phyloP scores from a whole-genome alignment of 2,113 vertebrate species.

The Eulemur rufifrons region DNA sequence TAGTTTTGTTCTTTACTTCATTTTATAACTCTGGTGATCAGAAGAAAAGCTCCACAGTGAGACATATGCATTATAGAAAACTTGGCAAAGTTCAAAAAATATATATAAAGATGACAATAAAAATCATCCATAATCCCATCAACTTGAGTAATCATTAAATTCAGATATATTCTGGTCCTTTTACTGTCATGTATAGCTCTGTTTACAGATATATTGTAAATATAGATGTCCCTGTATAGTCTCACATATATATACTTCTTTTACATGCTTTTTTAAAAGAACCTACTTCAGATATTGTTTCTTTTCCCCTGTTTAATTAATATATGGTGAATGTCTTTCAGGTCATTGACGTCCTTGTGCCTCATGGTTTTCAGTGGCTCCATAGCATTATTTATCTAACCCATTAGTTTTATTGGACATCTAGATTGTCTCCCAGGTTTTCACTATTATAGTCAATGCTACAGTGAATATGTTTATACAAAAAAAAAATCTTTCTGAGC shows the following conservation, averaged over 20 bases:
- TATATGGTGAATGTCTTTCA: background rate
- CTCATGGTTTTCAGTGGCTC: background rate
- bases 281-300: background rate
- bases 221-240: background rate
- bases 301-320: background rate
- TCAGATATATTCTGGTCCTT: background rate
- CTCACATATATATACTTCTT: background rate
- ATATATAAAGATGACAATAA: background rate
- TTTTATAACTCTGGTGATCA: background rate
- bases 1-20: background rate
- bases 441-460: background rate
- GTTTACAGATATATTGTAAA: background rate
- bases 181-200: background rate
- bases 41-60: background rate
- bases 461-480: background rate
- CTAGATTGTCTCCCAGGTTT: background rate
- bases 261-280: background rate
- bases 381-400: background rate
- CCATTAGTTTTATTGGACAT: background rate
- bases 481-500: background rate
- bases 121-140: background rate
- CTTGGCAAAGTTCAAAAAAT: background rate
- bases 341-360: background rate
- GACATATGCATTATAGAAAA: background rate
- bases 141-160: background rate